A percentile compares a stretch with the other conserved stretches of the same genome.
phyloP scores from a whole-genome alignment of 2,113 vertebrate genomes.

The Macrotus californicus region DNA sequence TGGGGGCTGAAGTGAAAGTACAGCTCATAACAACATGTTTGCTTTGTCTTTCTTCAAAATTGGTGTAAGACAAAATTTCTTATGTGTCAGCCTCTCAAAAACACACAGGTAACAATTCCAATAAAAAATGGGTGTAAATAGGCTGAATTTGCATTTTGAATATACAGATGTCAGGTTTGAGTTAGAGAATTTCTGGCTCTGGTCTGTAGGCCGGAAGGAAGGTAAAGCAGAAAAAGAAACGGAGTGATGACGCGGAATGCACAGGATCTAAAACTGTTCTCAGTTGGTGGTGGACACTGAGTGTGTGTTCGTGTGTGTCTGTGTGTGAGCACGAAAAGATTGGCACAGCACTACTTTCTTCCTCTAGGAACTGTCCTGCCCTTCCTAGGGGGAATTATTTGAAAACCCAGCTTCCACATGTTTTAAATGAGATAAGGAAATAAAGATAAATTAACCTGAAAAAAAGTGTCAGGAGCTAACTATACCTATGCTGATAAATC shows the following conservation, averaged over 20 bases:
- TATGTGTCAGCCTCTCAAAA: background rate
- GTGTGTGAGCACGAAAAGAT: accelerated
- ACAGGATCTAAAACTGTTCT: background rate
- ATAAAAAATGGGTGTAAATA: background rate
- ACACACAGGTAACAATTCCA: background rate
- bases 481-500: background rate
- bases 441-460: background rate
- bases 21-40: background rate
- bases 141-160: background rate
- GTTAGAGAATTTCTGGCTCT: background rate
- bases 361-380: background rate
- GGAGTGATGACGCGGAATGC: background rate
- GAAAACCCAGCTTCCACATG: background rate
- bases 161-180: background rate
- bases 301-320: background rate
- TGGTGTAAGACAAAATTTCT: background rate
- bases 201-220: background rate
- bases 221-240: background rate
- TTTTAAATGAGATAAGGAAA: background rate
- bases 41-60: background rate
- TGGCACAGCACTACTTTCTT: background rate
- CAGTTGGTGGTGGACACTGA: background rate
- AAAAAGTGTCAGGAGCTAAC: background rate
- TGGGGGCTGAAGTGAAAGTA: background rate
- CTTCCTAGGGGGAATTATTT: background rate